Conservation (phyloP, 2,113 vertebrate genomes). For the mouse (Mus musculus) region DNA sequence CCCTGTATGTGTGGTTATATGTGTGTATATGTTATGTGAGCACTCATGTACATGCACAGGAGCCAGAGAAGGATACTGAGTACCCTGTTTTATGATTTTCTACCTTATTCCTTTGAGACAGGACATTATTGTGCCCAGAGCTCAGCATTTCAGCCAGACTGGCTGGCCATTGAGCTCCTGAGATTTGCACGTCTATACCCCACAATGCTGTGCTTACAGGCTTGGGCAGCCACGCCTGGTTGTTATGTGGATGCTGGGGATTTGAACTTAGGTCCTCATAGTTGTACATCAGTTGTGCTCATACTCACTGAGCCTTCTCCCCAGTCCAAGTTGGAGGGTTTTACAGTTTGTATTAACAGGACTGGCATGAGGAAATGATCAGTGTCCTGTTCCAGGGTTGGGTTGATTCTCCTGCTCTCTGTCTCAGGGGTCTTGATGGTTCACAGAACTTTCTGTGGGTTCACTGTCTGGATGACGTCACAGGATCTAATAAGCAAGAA, state of each 20-base stretch:
- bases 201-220: not conserved
- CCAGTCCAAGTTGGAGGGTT: not conserved
- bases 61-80: not conserved
- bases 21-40: not conserved
- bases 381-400: not conserved
- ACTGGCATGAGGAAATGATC: not conserved
- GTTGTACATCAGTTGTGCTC: not conserved
- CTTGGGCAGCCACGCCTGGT: no score
- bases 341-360: not conserved
- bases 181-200: not conserved
- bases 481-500: not conserved
- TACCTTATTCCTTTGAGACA: not conserved
- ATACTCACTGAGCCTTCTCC: not conserved
- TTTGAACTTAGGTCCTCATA: not conserved
- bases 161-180: not conserved
- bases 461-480: not conserved
- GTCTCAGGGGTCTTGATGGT: not conserved
- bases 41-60: not conserved
- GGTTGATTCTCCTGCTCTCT: not conserved
- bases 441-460: rapidly evolving
- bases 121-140: not conserved
- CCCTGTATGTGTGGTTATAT: not conserved
- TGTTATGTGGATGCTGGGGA: not conserved
- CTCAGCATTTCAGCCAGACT: not conserved
- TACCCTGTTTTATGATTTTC: not conserved